Conservation (phyloP, 2,888 invertebrate genomes). For the Crossocerus cetratus region DNA sequence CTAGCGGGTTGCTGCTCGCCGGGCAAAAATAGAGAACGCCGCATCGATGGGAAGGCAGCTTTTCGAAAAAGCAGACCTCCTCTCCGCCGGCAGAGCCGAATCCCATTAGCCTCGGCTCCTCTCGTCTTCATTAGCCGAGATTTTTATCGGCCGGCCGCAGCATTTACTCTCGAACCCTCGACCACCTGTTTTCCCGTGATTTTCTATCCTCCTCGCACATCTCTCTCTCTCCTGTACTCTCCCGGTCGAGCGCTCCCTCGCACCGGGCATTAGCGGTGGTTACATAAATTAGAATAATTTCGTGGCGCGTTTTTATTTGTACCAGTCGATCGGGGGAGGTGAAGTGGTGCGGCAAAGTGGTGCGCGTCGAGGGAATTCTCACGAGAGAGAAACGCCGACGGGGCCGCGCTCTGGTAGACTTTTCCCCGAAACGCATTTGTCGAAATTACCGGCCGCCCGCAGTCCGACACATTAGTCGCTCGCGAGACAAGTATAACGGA, state of each 20-base stretch:
- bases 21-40: too few species aligned
- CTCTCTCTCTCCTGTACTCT: slow-evolving; percentile 1
- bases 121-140: slow-evolving; percentile 29
- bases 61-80: slow-evolving; percentile 29
- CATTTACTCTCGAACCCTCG: background rate
- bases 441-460: slow-evolving; percentile 36
- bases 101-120: slow-evolving; percentile 29
- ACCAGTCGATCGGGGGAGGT: too few species aligned
- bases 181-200: slow-evolving; percentile 32
- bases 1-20: slow-evolving; percentile 18
- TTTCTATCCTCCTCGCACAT: slow-evolving; percentile 7
- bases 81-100: slow-evolving; percentile 19
- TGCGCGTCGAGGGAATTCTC: slow-evolving; percentile 37
- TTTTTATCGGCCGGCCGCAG: slow-evolving; percentile 29
- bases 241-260: background rate
- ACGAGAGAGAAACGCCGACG: slow-evolving; percentile 41
- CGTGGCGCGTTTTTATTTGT: too few species aligned
- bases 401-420: slow-evolving; percentile 23
- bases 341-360: slow-evolving; percentile 9
- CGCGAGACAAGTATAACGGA: slow-evolving; percentile 17
- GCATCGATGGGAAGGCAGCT: slow-evolving; percentile 38
- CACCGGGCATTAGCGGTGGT: too few species aligned
- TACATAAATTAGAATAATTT: too few species aligned
- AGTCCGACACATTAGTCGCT: slow-evolving; percentile 8
- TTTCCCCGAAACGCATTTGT: slow-evolving; percentile 58